Conservation (phyloP, 2,888 invertebrate species). For the Sphinx pinastri region DNA sequence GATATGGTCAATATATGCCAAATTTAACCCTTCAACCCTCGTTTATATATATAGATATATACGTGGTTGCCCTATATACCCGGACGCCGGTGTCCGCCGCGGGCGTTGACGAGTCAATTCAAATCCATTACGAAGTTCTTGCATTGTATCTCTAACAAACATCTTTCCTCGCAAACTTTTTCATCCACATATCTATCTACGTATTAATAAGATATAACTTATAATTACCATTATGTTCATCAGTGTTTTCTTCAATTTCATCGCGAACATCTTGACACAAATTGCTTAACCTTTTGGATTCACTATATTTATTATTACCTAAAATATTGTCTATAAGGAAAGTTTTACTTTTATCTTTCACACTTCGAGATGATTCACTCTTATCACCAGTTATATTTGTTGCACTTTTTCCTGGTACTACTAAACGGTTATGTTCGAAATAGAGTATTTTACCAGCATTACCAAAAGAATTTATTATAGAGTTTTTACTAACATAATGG, state of each 20-base stretch:
- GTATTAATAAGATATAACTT: conserved; percentile 33
- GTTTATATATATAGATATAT: no score
- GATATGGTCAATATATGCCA: no score
- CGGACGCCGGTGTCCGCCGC: no score
- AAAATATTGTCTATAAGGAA: conserved; percentile 84
- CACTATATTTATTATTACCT: conserved; percentile 67
- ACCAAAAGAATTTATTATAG: conserved; percentile 46
- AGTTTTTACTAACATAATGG: conserved; percentile 46
- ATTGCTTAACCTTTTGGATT: conserved; percentile 43
- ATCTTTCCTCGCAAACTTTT: no score
- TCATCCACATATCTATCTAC: no score
- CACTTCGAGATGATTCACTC: conserved; percentile 50
- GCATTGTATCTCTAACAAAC: no score
- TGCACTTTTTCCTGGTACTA: conserved; percentile 56
- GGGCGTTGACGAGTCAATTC: no score
- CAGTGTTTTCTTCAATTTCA: conserved; percentile 65
- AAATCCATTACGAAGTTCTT: no score
- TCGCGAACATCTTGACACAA: conserved; percentile 49
- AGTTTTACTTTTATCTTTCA: conserved; percentile 73
- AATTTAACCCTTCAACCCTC: no score
- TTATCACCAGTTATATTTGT: conserved; percentile 49
- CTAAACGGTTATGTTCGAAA: conserved; percentile 56
- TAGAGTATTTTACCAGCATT: conserved; percentile 55
- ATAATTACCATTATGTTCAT: conserved; percentile 75
- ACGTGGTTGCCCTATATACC: no score